Base-by-base conservation (phyloP, 2,113 vertebrate species). In the Chlorocebus sabaeus region DNA sequence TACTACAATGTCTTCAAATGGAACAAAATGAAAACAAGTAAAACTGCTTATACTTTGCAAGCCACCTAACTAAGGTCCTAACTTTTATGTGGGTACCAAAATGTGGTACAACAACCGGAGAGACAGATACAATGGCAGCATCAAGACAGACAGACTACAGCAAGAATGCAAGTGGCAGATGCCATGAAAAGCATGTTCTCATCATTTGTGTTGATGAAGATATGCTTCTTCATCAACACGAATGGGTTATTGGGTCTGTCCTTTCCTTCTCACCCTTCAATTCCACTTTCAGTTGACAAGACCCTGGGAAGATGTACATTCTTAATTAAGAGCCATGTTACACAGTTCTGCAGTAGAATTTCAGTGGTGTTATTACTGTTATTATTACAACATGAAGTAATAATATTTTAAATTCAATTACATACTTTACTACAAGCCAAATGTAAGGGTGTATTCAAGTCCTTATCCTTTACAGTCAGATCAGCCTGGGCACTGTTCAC, bases 391-490 rank as follows among this genome's bases (percentile, higher is more conserved):
- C 7, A 64, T 3, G 40, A 92, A 75, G 40, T 35, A 87, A 48
- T 7, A n/a, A 0, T 55, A 40, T 76, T 61, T 82, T 38, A 45
- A 75, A 22, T 88, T 25, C 61, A 64, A 96, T 95, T 76, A 99
- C 99, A 98, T 99, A 99, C 99, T 93, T 99, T 99, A 98, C 99
- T 99, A 98, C 99, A 99, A 89, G 99, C 99, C 97, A 99, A 98
- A 96, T 99, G 99, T 93, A 99, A 99, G 73, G 99, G 98, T 12
- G 99, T 99, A 98, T 99, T 99, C 90, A 99, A 98, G 23, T 99
- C 99, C 90, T 99, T 99, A 91, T 99, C 99, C 20, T 98, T 99
- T 85, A 99, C 95, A 86, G 98, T 99, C 97, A 99, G 98, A 97
- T 99, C 99, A 85, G 99, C 99, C 55, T 98, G 99, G 93, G 99